A percentile compares a stretch with the other conserved stretches of the same genome.
phyloP scores from a whole-genome alignment of 92 coral and sea anemone genomes.

The Plumapathes pennacea region DNA sequence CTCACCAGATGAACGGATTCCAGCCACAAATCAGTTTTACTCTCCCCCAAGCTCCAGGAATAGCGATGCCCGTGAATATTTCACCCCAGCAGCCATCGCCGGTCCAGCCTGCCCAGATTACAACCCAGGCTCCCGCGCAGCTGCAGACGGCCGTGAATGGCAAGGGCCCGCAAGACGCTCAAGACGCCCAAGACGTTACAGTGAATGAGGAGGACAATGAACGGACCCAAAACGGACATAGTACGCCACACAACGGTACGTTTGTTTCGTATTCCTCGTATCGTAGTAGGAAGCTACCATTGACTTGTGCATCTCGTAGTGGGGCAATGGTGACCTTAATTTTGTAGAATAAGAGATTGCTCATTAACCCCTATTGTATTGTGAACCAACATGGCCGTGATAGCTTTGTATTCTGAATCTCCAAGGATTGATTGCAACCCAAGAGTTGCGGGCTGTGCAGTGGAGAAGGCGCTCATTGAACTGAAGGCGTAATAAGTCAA shows the following conservation, averaged over 20 bases:
- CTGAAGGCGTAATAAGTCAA: too few relatives aligned
- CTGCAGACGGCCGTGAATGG: slow-evolving; percentile 39
- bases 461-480: too few relatives aligned
- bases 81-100: slow-evolving; percentile 51
- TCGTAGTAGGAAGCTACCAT: too few relatives aligned
- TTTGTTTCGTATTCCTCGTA: not conserved
- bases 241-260: slow-evolving; percentile 55
- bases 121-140: slow-evolving; percentile 44
- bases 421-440: not conserved
- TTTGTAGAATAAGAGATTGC: not conserved
- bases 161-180: not conserved
- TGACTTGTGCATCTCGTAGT: too few relatives aligned
- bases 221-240: slow-evolving; percentile 42
- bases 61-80: slow-evolving; percentile 51
- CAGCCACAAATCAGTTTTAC: slow-evolving; percentile 91
- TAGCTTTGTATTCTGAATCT: not conserved
- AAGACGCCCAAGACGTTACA: slow-evolving; percentile 50
- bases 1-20: slow-evolving; percentile 73
- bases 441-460: not conserved
- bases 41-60: slow-evolving; percentile 75
- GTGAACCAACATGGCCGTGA: too few relatives aligned
- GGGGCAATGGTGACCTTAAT: not conserved
- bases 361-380: too few relatives aligned
- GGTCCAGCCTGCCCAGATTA: slow-evolving; percentile 35
- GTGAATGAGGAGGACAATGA: slow-evolving; percentile 49